These are phyloP conservation scores for Eriocheir sinensis DNA, from an alignment of 1,140 invertebrate species.

Conservation along the genomic window DNA sequence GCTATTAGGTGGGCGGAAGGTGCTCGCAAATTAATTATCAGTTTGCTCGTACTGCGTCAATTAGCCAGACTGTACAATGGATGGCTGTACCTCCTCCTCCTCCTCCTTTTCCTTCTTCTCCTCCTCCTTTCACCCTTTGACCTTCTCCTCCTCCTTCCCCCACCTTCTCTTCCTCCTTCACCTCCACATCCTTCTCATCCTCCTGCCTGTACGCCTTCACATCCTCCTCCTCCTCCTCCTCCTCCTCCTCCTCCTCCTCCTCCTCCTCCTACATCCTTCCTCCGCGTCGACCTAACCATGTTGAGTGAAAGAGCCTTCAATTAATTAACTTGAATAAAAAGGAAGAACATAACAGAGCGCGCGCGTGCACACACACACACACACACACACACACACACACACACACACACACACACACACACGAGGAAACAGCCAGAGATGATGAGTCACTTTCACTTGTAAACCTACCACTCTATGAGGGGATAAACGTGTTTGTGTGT, in stretches of 20 bases:
- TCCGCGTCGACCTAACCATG: background rate
- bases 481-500: background rate
- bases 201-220: too few relatives aligned
- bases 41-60: background rate
- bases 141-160: background rate
- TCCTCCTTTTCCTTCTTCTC: too few relatives aligned
- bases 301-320: background rate
- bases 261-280: too few relatives aligned
- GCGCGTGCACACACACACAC: too few relatives aligned
- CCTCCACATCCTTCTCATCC: too few relatives aligned
- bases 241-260: too few relatives aligned
- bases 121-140: background rate
- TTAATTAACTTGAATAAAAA: background rate
- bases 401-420: background rate
- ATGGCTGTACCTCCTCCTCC: background rate
- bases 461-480: background rate
- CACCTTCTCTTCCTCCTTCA: too few relatives aligned
- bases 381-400: constrained; percentile 10
- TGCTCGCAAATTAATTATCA: background rate
- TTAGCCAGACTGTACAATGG: background rate
- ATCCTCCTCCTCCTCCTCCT: too few relatives aligned
- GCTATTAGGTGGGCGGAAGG: background rate
- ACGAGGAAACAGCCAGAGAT: background rate
- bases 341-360: background rate
- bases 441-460: background rate